phyloP scores from a whole-genome alignment of 2,113 vertebrate genomes.

The Mungos mungo region DNA sequence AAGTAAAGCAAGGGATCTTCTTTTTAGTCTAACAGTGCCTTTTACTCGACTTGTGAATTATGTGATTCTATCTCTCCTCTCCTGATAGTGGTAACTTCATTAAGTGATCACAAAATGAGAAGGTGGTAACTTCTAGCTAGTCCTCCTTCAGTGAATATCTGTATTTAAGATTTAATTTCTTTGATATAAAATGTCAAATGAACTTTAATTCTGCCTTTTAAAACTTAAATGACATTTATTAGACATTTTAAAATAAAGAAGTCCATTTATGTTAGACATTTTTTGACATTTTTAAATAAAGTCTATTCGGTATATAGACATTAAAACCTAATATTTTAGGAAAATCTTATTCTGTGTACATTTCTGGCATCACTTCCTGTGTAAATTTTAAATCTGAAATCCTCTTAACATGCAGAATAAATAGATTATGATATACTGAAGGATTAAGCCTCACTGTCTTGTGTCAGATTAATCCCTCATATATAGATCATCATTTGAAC shows the following conservation, averaged over 20 bases:
- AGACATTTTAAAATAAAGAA: constrained; percentile 54
- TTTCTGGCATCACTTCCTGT: constrained; percentile 92
- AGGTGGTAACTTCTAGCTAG: not conserved
- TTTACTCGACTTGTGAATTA: not conserved
- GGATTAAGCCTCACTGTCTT: constrained; percentile 95
- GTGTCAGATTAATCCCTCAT: constrained; percentile 96
- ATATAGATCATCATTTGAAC: constrained; percentile 91
- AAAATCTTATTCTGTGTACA: constrained; percentile 88
- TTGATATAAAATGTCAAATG: constrained; percentile 48
- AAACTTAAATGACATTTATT: constrained; percentile 39
- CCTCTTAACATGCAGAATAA: constrained; percentile 97
- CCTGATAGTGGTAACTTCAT: not conserved
- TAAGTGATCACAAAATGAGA: not conserved
- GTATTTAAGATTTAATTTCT: constrained; percentile 41
- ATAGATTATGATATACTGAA: constrained; percentile 96
- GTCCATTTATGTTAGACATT: constrained; percentile 72
- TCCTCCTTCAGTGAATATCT: not conserved
- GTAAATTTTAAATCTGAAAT: constrained; percentile 93
- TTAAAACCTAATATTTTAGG: constrained; percentile 76
- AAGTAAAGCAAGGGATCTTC: not conserved
- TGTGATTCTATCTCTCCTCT: not conserved
- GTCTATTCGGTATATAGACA: constrained; percentile 64
- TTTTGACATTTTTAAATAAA: constrained; percentile 59
- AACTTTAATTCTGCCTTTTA: constrained; percentile 9
- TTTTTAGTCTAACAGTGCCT: constrained; percentile 16